Conservation (phyloP, 2,888 invertebrate species). For the Parnassius glacialis region DNA sequence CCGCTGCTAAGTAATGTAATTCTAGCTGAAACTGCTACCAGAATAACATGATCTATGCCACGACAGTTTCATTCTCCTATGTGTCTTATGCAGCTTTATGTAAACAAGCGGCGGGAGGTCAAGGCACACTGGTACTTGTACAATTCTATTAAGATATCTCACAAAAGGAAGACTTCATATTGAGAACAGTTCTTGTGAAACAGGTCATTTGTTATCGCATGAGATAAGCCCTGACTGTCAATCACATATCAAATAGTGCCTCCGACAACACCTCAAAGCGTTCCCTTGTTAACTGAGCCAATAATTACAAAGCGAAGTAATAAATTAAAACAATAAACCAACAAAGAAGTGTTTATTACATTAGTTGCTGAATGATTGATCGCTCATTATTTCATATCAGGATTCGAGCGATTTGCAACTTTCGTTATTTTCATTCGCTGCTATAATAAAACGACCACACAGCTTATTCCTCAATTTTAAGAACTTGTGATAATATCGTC, state of each 20-base stretch:
- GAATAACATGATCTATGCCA: conserved; percentile 32
- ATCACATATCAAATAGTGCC: conserved; percentile 31
- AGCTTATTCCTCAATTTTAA: conserved; percentile 5
- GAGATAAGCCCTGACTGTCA: conserved; percentile 32
- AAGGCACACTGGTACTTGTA: conserved; percentile 23
- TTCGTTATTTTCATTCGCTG: conserved; percentile 20
- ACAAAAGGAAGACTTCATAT: not conserved
- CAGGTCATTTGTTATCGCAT: conserved; percentile 21
- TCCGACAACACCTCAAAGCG: conserved; percentile 35
- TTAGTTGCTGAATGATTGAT: conserved; percentile 48
- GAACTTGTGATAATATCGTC: no score
- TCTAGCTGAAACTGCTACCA: conserved; percentile 28
- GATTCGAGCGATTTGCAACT: conserved; percentile 16
- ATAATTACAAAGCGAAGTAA: conserved; percentile 32
- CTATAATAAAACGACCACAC: conserved; percentile 25
- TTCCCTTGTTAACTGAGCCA: conserved; percentile 33
- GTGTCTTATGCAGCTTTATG: conserved; percentile 22
- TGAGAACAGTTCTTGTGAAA: conserved; percentile 1
- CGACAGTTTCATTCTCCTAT: conserved; percentile 20
- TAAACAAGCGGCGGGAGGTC: conserved; percentile 18
- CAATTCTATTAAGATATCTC: conserved; percentile 9
- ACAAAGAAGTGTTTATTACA: conserved; percentile 46
- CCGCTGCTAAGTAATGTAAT: conserved; percentile 29
- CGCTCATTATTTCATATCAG: conserved; percentile 28
- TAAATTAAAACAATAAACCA: conserved; percentile 36